Base-by-base conservation (phyloP, 2,888 invertebrate genomes). In the Cheilosia scutellata region DNA sequence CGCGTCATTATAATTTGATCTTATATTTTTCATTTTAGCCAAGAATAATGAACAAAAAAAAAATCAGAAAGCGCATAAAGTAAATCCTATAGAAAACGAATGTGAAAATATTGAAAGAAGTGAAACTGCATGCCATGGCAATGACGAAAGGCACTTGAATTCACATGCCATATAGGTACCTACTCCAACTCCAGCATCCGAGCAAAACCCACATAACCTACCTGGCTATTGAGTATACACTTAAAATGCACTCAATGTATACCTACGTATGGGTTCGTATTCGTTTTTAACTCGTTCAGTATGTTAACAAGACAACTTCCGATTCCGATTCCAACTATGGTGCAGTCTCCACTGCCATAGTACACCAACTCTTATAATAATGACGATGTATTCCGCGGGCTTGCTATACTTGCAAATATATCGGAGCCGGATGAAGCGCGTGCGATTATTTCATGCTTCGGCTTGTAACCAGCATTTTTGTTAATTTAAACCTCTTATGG, bases 31-130 rank as follows among this genome's bases (percentile, higher is more conserved):
- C 3, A 9, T 9, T 37, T 37, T 37, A 2, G 33, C 33, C 9
- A 33, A 33, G 3, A 3, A 3, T 33, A 44, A 47, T 47, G 16
- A 47, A 0, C 6, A 5, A 9, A 5, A 11, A 33, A 47, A 11
- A 4, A 33, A 31, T 2, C 9, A 53, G 16, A 47, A 55, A n/a
- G 29, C 20, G 13, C 4, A 47, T 11, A 47, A 11, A 16, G 5
- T 7, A 3, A 16, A 49, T 49, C 37, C 37, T 66, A 42, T 40
- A 58, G 42, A 51, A 80, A 86, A 71, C 87, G 88, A 89, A 88
- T 89, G 89, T 88, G 87, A 88, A 90, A 89, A 89, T 89, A 90
- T 89, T 88, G 88, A 89, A 89, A 89, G 88, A 89, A 90, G 90
- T 89, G 90, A 90, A 91, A 90, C 88, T 89, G 88, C 89, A 90